Evolutionary conservation across 2,113 vertebrate species (phyloP), one percentile per base, ranked within the genome.

Genomic region (Erythrolamprus reginae): DNA sequence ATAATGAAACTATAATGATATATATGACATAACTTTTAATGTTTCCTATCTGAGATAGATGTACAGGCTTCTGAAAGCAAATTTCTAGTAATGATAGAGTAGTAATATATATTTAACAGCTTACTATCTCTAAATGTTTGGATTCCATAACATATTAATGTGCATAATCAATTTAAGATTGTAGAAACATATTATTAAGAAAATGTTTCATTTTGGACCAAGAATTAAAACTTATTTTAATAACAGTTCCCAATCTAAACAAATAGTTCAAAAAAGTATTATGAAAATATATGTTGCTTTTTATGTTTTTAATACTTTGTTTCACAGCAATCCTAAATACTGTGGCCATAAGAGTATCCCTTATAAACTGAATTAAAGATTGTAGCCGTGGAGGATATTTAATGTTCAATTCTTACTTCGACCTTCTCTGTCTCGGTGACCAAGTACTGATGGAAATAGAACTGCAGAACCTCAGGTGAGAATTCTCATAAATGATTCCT

Each of bases 51-150:
- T 38, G 65, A 77, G 33, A 77, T 77, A 77, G 33, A 38, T 77
- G 33, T 19, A 19, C 15, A 77, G 65, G 15, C 15, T 38, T 77
- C 65, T 38, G 65, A 77, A 33, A 77, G 65, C 15, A 70, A 19
- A 17, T 17, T 70, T 70, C 13, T 5, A 17, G n/a, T 77, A 77
- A 38, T 77, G 7, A 38, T 38, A 77, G n/a, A 77, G n/a, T 93
- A 94, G 93, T 91, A 93, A 26, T 91, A 93, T 90, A 91, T 28
- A 86, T 70, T 92, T 52, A 92, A 65, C 17, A 3, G 70, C 56
- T 91, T 85, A 90, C 26, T 56, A 12, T 9, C 82, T 26, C n/a
- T n/a, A 93, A 84, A 56, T 53, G 10, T 13, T 77, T 13, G 0
- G 28, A 42, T 61, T 84, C 47, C 0, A 88, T 88, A 90, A 89